Evolutionary conservation across 2,888 invertebrate genomes (phyloP), one percentile per base, ranked within the genome.

Genomic region (Andrena dorsata): DNA sequence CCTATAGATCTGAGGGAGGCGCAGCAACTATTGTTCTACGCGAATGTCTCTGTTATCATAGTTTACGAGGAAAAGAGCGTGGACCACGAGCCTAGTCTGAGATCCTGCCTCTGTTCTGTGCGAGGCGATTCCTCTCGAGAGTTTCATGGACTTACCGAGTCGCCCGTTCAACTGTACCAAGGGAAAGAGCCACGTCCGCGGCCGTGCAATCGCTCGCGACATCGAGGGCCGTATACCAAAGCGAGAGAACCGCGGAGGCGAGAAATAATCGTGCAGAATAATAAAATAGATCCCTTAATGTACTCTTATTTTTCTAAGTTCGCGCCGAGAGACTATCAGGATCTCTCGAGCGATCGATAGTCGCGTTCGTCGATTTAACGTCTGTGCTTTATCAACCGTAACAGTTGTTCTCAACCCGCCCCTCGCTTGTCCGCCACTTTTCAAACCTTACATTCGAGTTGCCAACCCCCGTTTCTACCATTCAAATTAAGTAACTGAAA

Each of bases 71-170:
- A 87, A 80, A 88, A 90, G 88, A 90, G 87, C 85, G 89, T 88
- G 92, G 89, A 90, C 88, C 35, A 82, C 87, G 88, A 90, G 88
- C 90, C 91, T 91, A 92, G 92, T 92, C 92, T 88, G 89, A 88
- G 91, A 90, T 87, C 88, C 90, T 89, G 89, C 88, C 86, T 91
- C 86, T 85, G 86, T 88, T 87, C 87, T 88, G 87, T 84, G 83
- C 76, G 85, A 65, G 68, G 85, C 76, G 35, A 51, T 58, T 68
- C 58, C 47, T 58, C n/a, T 23, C 35, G 51, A 49, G 16, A 28
- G 71, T 61, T 32, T 30, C 13, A 23, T 16, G 32, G 10, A 64
- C 10, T 26, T 51, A 26, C 32, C n/a, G 32, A 32, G 23, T 56
- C 35, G 32, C 35, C n/a, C 23, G 7, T 23, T 35, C 6, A 35